A percentile compares a stretch with the other conserved stretches of the same genome.
These are phyloP conservation scores for Chironomus striatipennis DNA, from an alignment of 1,140 invertebrate species.

Conservation along the genomic window DNA sequence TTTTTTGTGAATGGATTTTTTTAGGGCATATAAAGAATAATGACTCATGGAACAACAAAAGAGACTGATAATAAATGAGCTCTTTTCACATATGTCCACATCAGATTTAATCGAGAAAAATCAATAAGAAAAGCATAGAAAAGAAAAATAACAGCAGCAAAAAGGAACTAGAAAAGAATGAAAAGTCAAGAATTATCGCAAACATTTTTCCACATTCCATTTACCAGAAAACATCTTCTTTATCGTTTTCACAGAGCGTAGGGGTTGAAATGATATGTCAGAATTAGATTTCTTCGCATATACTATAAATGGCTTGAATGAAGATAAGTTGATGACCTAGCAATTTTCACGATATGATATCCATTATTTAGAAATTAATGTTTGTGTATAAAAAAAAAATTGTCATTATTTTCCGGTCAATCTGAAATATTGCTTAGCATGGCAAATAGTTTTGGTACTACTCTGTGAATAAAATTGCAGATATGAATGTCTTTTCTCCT, in stretches of 20 bases:
- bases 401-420: background rate
- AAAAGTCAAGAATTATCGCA: too few relatives aligned
- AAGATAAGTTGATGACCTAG: conserved; percentile 12
- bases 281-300: background rate
- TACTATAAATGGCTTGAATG: background rate
- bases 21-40: too few relatives aligned
- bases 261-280: conserved; percentile 6
- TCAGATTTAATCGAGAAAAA: background rate
- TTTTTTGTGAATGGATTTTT: too few relatives aligned
- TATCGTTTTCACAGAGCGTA: background rate
- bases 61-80: background rate
- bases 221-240: conserved; percentile 2
- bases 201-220: conserved; percentile 3
- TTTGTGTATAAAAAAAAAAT: background rate
- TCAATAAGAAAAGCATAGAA: background rate
- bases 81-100: conserved; percentile 8
- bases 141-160: background rate
- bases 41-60: too few relatives aligned
- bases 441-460: too few relatives aligned
- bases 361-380: conserved; percentile 14
- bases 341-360: conserved; percentile 14
- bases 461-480: too few relatives aligned
- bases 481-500: too few relatives aligned
- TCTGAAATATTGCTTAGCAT: too few relatives aligned
- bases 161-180: background rate